These are phyloP conservation scores for Aramus guarauna DNA, from an alignment of 2,113 vertebrate species.

Conservation along the genomic window DNA sequence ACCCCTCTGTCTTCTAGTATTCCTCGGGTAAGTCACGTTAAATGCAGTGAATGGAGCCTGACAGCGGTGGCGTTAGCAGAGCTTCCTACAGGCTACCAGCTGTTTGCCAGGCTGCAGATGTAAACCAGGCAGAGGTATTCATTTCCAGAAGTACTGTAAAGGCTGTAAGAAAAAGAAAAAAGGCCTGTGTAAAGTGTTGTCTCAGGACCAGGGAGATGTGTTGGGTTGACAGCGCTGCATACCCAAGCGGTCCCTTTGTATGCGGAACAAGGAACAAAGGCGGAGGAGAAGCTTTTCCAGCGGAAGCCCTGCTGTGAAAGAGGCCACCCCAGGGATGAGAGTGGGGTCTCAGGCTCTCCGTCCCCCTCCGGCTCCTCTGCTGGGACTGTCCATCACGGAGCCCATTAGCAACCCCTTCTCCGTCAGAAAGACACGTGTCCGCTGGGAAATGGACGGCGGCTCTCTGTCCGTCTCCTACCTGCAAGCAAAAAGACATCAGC, in stretches of 20 bases:
- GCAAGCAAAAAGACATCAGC: not conserved
- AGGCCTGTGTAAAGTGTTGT: not conserved
- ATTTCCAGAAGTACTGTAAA: not conserved
- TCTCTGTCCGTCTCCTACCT: fast-evolving
- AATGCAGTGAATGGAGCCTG: not conserved
- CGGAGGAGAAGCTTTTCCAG: not conserved
- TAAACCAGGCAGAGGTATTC: not conserved
- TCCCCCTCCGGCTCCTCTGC: not conserved
- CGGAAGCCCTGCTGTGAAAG: not conserved
- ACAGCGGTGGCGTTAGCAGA: not conserved
- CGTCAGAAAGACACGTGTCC: fast-evolving
- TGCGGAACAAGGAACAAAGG: not conserved
- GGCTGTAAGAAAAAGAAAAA: not conserved
- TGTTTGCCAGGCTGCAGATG: not conserved
- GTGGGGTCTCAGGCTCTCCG: not conserved
- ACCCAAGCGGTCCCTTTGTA: not conserved
- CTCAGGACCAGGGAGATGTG: not conserved
- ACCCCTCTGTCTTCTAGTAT: not conserved
- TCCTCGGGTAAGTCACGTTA: not conserved
- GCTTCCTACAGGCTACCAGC: not conserved
- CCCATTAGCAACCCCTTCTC: not conserved
- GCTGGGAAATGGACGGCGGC: not conserved
- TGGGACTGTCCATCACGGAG: not conserved
- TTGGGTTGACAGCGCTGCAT: not conserved
- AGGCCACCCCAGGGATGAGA: not conserved